phyloP scores from a whole-genome alignment of 2,113 vertebrate genomes.

The Tympanuchus pallidicinctus region DNA sequence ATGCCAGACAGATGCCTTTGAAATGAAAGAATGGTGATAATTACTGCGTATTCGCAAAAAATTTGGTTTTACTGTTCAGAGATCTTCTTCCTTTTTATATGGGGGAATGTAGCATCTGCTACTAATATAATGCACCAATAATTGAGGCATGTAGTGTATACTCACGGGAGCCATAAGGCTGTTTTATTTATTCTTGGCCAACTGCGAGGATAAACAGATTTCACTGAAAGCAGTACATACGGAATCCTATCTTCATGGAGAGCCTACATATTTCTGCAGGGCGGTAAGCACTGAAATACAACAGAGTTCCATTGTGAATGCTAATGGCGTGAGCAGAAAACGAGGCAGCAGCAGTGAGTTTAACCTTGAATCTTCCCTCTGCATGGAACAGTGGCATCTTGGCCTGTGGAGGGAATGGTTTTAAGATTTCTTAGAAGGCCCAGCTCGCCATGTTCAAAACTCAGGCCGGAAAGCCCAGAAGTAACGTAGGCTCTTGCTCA shows the following conservation, averaged over 20 bases:
- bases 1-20: conserved; percentile 22
- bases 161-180: conserved; percentile 65
- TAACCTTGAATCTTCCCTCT: conserved; percentile 29
- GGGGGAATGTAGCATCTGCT: conserved; percentile 77
- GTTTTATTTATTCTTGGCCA: conserved; percentile 78
- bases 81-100: conserved; percentile 52
- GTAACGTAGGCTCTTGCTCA: background rate
- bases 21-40: conserved; percentile 61
- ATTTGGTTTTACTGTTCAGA: conserved; percentile 72
- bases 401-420: background rate
- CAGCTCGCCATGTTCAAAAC: background rate
- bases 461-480: background rate
- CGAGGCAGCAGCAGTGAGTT: background rate
- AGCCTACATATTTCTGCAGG: conserved; percentile 58
- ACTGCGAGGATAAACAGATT: conserved; percentile 79
- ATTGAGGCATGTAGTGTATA: conserved; percentile 64
- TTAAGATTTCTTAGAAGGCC: background rate
- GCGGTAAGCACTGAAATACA: conserved; percentile 16
- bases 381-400: background rate
- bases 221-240: conserved; percentile 62
- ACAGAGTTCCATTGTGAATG: background rate
- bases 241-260: conserved; percentile 53
- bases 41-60: conserved; percentile 39
- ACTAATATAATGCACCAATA: conserved; percentile 74
- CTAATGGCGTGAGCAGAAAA: conserved; percentile 4